Base-by-base conservation (phyloP, 2,113 vertebrate species). In the Sterna hirundo region DNA sequence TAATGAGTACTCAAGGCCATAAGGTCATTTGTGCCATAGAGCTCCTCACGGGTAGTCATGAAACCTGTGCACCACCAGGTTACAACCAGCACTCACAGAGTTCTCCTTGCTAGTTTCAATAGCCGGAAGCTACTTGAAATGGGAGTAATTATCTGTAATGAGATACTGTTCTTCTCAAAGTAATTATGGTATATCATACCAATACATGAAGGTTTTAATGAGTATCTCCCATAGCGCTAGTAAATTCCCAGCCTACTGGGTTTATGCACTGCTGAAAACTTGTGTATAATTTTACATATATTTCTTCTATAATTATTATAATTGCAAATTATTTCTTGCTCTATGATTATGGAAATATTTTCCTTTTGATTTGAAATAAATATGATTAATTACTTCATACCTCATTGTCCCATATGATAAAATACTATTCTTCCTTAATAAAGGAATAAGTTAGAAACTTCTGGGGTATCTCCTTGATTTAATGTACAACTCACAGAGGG, bases 241-340 rank as follows among this genome's bases (percentile, higher is more conserved):
- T 83, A 85, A 76, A 83, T 91, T 74, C 27, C 32, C 60, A 89
- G 17, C 14, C 52, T 68, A 83, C 60, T 52, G 47, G 22, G 17
- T 93, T 94, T 84, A 87, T 79, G 61, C 46, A 91, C 55, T 69
- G 36, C 74, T 91, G 68, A 52, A 96, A 81, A 82, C 44, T 68
- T 78, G 19, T 91, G 51, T 89, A 72, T 66, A 84, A 74, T 87
- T 88, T 93, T 75, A 38, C 58, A 32, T 60, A 32, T 58, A 27
- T 64, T 75, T 54, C 17, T 77, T 83, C 22, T 75, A 34, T 61
- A 75, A 83, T 57, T 60, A 86, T 92, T 91, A 80, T 91, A 93
- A 94, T 84, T 85, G 30, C 21, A 64, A 84, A 85, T 85, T 55
- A 57, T 87, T 90, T 88, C 49, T 40, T 93, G 18, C 11, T 60